A percentile compares a stretch with the other conserved stretches of the same genome.
Evolutionary conservation across 2,113 vertebrate genomes (phyloP).

Genomic region (Indicator maculatus): DNA sequence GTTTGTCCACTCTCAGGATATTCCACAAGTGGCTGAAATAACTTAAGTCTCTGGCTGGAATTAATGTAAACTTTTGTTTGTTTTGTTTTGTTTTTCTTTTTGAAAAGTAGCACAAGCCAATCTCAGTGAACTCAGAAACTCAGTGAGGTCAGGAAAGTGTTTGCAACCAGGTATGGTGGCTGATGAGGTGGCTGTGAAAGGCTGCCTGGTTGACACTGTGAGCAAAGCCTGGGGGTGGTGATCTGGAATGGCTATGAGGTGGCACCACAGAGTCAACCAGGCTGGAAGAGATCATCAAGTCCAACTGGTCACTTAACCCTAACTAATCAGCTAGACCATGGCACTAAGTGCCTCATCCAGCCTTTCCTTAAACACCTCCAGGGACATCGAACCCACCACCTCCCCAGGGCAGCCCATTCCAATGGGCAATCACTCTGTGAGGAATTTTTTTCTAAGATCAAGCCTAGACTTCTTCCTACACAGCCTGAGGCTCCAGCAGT

Average conservation of each 20-base stretch:
- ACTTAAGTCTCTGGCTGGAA: neutral
- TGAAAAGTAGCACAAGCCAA: neutral
- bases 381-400: too few relatives aligned
- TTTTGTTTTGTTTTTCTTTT: neutral
- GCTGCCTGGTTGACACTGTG: neutral
- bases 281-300: too few relatives aligned
- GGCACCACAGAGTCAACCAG: neutral
- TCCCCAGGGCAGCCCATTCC: too few relatives aligned
- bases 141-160: neutral
- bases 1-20: neutral
- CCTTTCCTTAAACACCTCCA: too few relatives aligned
- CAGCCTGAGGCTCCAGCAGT: neutral
- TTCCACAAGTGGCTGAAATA: neutral
- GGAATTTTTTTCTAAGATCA: too few relatives aligned
- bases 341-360: too few relatives aligned
- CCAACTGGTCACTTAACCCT: too few relatives aligned
- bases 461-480: too few relatives aligned
- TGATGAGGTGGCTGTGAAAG: neutral
- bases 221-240: neutral
- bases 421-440: too few relatives aligned
- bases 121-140: neutral
- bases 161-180: neutral
- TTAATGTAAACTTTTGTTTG: neutral
- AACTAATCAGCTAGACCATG: too few relatives aligned
- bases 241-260: neutral